Evolutionary conservation across 2,113 vertebrate genomes (phyloP), one percentile per base, ranked within the genome.

Genomic region (Orientallactaga bullata): DNA sequence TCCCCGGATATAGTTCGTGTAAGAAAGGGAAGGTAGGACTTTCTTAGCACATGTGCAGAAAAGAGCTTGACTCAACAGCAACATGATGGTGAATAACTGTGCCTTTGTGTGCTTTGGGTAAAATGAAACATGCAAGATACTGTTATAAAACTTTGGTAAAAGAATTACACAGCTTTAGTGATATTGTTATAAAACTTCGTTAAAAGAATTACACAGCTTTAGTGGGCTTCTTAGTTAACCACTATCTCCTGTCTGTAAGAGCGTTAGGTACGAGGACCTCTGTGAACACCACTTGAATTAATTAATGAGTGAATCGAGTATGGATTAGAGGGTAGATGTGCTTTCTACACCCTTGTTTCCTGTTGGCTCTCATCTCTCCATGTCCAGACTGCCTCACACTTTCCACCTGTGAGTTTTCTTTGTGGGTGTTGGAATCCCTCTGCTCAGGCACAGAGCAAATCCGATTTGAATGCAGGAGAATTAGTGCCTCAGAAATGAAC

Each of bases 121-220:
- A 92, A 90, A 85, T 37, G 47, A 80, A 89, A 91, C 18, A 37
- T 32, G n/a, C 26, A 90, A 93, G n/a, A 16, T 72, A 69, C 37
- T 7, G 37, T 79, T 82, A 26, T n/a, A 23, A 35, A 85, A 30
- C 71, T 37, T 69, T 12, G 10, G 7, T 55, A 55, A 66, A 71
- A 39, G 26, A 60, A 21, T 42, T n/a, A 80, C 37, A 61, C 8
- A 63, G 60, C 13, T 80, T 65, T 35, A 42, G 26, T 35, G 77
- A n/a, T n/a, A n/a, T n/a, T n/a, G 35, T 79, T 82, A 24, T n/a
- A 21, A 35, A 85, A 30, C 68, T 35, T 68, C 30, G 10, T 55
- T 55, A 55, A 66, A 71, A 39, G 26, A 60, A 21, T 42, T n/a
- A 80, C 37, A 61, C 8, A 63, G 60, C 13, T 80, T 65, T 35